Evolutionary conservation across 2,797 vertebrate species (phyloP), one percentile per base, ranked within the genome.

Genomic region (Anableps anableps): DNA sequence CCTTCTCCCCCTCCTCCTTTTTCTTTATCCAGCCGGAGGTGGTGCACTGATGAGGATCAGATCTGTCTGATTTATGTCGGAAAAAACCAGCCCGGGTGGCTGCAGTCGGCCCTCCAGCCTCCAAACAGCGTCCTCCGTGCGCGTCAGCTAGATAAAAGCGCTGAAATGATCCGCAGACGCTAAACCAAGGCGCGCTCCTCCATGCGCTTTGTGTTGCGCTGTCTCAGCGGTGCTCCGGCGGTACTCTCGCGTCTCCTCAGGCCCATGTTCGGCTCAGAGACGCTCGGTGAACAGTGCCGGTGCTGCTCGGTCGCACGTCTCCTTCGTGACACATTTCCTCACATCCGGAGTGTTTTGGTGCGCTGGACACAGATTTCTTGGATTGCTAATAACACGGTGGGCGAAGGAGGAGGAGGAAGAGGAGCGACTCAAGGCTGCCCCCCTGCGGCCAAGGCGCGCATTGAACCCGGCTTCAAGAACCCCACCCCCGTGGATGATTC

Each of bases 201-300:
- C 88, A 77, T 83, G 88, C 85, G 88, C 94, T 94, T 94, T 94
- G 94, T 92, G 92, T 92, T 92, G 90, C 90, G 88, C 88, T 89
- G 90, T 94, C 89, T 92, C 83, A 88, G 91, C 74, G 87, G 64
- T 80, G 89, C 86, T 75, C 86, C 74, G 86, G 76, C 83, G 86
- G 85, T 80, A 88, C 82, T 31, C 90, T 83, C 74, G 90, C 85
- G 81, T 74, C 71, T 92, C 91, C 89, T 85, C 53, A 85, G 77
- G 90, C 91, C 96, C 96, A 96, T 96, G 91, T 88, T 94, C 86
- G 77, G 85, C 47, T 92, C 88, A 85, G 23, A 75, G 83, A 92
- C 91, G 89, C 81, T 90, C 90, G 83, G 79, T 84, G 78, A 85
- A 90, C 85, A 78, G 88, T 85, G 85, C 86, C 85, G 80, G 86